Evolutionary conservation across 2,888 invertebrate genomes (phyloP), one percentile per base, ranked within the genome.

Genomic region (Hirudinaria manillensis): DNA sequence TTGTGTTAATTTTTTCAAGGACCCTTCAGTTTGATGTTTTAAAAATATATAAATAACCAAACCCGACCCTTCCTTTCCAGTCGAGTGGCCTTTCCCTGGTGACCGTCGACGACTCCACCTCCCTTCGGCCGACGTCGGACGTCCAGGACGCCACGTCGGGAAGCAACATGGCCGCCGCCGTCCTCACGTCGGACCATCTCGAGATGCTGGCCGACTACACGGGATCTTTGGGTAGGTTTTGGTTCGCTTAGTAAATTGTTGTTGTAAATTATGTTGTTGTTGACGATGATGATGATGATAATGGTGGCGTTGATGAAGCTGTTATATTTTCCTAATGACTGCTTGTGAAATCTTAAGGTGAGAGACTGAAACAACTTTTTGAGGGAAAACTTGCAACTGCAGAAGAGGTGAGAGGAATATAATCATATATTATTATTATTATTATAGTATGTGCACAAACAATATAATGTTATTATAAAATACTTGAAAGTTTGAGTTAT

Each of bases 361-460:
- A 94, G 80, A 92, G 94, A 89, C 90, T 96, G 87, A 91, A 92
- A 84, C 91, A 90, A 83, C 90, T 96, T 83, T 89, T 91, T 68
- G 90, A 91, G 81, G 92, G 94, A 82, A 92, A 93, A 83, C 90
- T 91, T 82, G 90, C 91, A 81, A 87, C 95, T 79, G 89, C 92
- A 85, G 91, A 92, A 81, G 84, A 85, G 81, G 85, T 85, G 80
- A 80, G 80, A 13, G 21, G 19, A 16, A 51, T 6, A 13, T 36
- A n/a, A n/a, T 27, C 1, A 38, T 24, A 19, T 56, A 36, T 34
- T 65, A n/a, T 65, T 34, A 66, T 75, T 29, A 61, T 77, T 21
- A 68, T 24, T 72, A 29, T 65, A 72, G 27, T 45, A 67, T 36
- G 84, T 88, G 87, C 86, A 97, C 81, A 91, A 93, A 83, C 91